phyloP scores from a whole-genome alignment of 1,140 invertebrate genomes.

The Anastrepha obliqua region DNA sequence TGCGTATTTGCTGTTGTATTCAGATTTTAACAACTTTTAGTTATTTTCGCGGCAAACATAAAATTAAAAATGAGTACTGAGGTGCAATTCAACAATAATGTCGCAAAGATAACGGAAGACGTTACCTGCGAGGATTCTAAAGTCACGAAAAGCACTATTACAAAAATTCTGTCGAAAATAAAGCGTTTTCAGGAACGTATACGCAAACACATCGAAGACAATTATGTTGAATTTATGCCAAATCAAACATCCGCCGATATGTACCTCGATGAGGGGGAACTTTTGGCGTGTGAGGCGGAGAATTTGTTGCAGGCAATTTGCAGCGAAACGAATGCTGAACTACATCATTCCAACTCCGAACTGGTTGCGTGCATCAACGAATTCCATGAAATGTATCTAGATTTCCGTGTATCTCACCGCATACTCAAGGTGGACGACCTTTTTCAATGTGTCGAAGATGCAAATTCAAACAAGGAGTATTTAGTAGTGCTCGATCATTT shows the following conservation, averaged over 20 bases:
- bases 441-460: slow-evolving; percentile 69
- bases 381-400: slow-evolving; percentile 64
- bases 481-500: slow-evolving; percentile 64
- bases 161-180: slow-evolving; percentile 65
- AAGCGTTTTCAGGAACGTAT: slow-evolving; percentile 66
- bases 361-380: slow-evolving; percentile 61
- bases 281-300: slow-evolving; percentile 62
- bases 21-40: too few relatives aligned
- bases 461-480: slow-evolving; percentile 67
- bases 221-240: slow-evolving; percentile 70
- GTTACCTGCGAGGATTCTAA: slow-evolving; percentile 52
- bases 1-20: too few relatives aligned
- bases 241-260: slow-evolving; percentile 67
- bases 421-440: slow-evolving; percentile 69
- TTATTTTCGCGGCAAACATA: too few relatives aligned
- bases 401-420: slow-evolving; percentile 64
- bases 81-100: neutral
- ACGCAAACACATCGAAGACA: slow-evolving; percentile 67
- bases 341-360: slow-evolving; percentile 63
- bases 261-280: slow-evolving; percentile 65
- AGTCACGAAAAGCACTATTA: slow-evolving; percentile 63
- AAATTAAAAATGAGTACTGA: neutral
- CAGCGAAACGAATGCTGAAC: slow-evolving; percentile 60
- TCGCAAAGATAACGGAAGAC: slow-evolving; percentile 60
- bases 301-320: slow-evolving; percentile 64